A percentile compares a stretch with the other conserved stretches of the same genome.
Evolutionary conservation across 1,140 invertebrate genomes (phyloP).

Genomic region (Panulirus ornatus): DNA sequence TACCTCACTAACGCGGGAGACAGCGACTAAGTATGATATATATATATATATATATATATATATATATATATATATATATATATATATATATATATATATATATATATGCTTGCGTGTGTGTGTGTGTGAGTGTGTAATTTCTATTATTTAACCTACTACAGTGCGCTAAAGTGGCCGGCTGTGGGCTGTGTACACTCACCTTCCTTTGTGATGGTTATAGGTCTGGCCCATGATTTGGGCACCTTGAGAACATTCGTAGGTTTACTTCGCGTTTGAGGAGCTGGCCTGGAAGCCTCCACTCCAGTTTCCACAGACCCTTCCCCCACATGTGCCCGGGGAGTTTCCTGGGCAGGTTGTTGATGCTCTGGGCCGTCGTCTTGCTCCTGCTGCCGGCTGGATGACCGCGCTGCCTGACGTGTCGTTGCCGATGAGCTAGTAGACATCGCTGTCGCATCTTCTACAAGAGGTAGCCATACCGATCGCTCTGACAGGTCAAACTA

Average conservation of each 20-base stretch:
- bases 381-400: not conserved
- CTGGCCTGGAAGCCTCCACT: not conserved
- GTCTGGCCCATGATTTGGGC: constrained; percentile 10
- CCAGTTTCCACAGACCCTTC: no score
- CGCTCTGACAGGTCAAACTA: constrained; percentile 21
- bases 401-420: not conserved
- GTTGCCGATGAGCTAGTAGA: no score
- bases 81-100: no score
- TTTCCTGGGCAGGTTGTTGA: not conserved
- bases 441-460: not conserved
- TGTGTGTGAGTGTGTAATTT: no score
- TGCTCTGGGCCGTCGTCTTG: not conserved
- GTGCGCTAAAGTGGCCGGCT: no score
- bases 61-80: no score
- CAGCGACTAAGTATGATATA: no score
- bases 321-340: not conserved
- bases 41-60: no score
- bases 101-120: no score
- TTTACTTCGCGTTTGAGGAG: not conserved
- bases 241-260: not conserved
- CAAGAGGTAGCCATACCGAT: constrained; percentile 27
- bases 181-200: constrained; percentile 15
- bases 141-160: no score
- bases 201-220: constrained; percentile 47
- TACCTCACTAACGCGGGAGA: no score